Conservation (phyloP, 2,797 vertebrate genomes). For the Pyrocephalus nanus region DNA sequence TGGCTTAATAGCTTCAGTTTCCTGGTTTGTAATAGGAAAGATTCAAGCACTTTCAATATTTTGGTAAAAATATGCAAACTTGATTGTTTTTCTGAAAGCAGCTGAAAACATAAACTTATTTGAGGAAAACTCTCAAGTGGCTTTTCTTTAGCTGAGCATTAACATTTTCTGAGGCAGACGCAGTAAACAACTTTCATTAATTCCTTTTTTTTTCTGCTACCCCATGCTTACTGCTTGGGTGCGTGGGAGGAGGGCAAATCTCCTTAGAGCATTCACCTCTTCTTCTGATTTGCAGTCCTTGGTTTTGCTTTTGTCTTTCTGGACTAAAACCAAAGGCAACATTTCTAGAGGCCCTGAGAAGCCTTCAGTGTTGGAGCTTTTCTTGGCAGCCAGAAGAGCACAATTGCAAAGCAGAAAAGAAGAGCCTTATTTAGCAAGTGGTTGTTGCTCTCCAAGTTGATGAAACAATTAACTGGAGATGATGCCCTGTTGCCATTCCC, state of each 20-base stretch:
- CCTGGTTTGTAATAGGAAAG: neutral
- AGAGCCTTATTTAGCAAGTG: neutral
- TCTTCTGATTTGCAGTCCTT: neutral
- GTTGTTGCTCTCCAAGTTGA: conserved; percentile 16
- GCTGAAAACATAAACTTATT: conserved; percentile 3
- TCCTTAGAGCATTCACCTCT: neutral
- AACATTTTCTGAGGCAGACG: neutral
- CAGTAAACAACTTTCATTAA: neutral
- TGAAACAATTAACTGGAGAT: conserved; percentile 47
- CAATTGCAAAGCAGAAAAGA: conserved; percentile 37
- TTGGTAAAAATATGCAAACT: conserved; percentile 12
- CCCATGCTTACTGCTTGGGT: neutral
- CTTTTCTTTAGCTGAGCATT: neutral
- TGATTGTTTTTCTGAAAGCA: conserved; percentile 19
- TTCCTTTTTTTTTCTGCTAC: neutral
- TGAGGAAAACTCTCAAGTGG: neutral
- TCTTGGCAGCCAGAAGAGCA: conserved; percentile 45
- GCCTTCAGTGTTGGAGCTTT: neutral
- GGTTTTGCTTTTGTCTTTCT: conserved; percentile 25
- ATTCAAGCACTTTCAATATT: neutral
- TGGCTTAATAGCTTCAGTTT: neutral
- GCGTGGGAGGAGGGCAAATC: neutral
- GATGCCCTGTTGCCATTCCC: conserved; percentile 7
- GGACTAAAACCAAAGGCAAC: conserved; percentile 21
- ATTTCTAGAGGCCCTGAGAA: conserved; percentile 10